Conservation (phyloP, 2,888 invertebrate genomes). For the Drosophila picticornis region DNA sequence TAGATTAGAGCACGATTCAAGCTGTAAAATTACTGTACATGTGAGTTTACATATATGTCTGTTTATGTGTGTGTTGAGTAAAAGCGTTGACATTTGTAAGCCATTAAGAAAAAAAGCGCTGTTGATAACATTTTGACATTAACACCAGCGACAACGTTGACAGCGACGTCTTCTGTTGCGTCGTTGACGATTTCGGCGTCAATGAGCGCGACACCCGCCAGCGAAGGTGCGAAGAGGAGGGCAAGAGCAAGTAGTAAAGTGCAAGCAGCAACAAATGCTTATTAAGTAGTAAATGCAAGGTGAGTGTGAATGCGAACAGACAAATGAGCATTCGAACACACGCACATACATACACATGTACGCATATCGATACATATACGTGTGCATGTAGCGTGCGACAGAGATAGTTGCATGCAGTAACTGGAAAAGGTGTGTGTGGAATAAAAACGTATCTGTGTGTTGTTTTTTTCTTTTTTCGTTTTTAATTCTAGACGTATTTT, state of each 20-base stretch:
- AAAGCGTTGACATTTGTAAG: constrained; percentile 58
- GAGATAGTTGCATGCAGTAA: constrained; percentile 14
- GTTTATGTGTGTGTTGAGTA: constrained; percentile 6
- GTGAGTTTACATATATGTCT: constrained; percentile 3
- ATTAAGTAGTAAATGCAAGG: constrained; percentile 41
- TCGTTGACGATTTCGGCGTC: constrained; percentile 39
- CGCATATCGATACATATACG: neutral
- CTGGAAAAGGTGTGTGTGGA: constrained; percentile 21
- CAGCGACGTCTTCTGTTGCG: constrained; percentile 9
- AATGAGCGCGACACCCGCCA: constrained; percentile 34
- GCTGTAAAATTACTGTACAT: constrained; percentile 11
- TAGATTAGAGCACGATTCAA: constrained; percentile 51
- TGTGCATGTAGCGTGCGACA: constrained; percentile 8
- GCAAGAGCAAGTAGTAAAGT: constrained; percentile 43
- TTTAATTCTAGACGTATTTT: neutral
- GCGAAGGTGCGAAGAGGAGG: constrained; percentile 14
- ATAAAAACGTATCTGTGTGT: constrained; percentile 17
- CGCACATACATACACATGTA: constrained; percentile 14
- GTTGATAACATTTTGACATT: constrained; percentile 73
- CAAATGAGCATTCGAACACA: constrained; percentile 32
- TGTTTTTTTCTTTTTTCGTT: neutral
- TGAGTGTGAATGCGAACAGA: constrained; percentile 32
- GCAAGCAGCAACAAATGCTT: constrained; percentile 46
- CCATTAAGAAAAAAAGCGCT: constrained; percentile 22
- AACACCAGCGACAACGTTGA: constrained; percentile 26